These are phyloP conservation scores for Aplodontia rufa DNA, from an alignment of 2,113 vertebrate genomes.

Conservation along the genomic window DNA sequence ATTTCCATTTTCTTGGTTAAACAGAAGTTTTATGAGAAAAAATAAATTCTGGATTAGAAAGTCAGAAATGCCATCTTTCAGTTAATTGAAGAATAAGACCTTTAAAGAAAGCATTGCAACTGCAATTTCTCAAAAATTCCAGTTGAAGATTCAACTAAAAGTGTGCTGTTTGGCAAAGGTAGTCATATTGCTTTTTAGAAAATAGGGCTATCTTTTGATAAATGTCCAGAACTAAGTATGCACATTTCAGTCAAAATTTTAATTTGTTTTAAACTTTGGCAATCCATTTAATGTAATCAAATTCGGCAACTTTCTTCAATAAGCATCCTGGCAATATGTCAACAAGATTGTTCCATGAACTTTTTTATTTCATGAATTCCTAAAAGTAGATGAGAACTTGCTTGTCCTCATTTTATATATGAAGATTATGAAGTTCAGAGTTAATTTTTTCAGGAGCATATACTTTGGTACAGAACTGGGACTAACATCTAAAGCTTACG, in stretches of 20 bases:
- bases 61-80: slow-evolving; percentile 59
- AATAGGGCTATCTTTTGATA: background rate
- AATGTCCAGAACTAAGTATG: background rate
- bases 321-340: background rate
- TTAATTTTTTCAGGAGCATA: slow-evolving; percentile 32
- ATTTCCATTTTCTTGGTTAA: slow-evolving; percentile 64
- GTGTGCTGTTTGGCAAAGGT: background rate
- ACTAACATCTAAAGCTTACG: slow-evolving; percentile 24
- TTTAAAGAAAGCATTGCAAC: slow-evolving; percentile 49
- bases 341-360: background rate
- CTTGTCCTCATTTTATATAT: slow-evolving; percentile 5
- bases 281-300: background rate
- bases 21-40: slow-evolving; percentile 52
- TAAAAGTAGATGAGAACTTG: background rate
- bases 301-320: slow-evolving; percentile 11
- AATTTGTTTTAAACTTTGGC: background rate
- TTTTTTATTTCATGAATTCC: background rate
- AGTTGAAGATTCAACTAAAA: slow-evolving; percentile 47
- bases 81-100: slow-evolving; percentile 54
- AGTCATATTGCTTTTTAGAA: background rate
- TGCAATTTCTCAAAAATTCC: slow-evolving; percentile 1
- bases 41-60: slow-evolving; percentile 63
- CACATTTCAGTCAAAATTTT: background rate
- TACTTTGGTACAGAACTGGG: slow-evolving; percentile 37
- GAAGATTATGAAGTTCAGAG: slow-evolving; percentile 26